Percentiles rank a stretch among this genome's conserved stretches.
Evolutionary conservation across 2,888 invertebrate species (phyloP).

Genomic region (Drosophila setosimentum): DNA sequence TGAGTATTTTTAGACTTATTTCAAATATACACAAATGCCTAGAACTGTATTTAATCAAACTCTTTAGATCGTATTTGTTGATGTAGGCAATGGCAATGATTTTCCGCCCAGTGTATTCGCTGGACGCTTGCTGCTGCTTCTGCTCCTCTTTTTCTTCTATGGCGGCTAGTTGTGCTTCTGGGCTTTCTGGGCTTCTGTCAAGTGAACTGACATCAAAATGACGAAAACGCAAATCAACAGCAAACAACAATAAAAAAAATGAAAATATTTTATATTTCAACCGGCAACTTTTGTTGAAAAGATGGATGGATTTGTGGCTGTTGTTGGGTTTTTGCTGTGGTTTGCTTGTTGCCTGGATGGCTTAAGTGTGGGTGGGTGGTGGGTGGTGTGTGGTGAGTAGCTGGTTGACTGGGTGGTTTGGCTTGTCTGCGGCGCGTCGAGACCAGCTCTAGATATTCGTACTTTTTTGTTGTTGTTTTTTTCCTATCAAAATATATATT

Average conservation of each 20-base stretch:
- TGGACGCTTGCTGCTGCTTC: conserved; percentile 28
- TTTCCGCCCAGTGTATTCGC: conserved; percentile 11
- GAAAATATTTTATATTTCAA: neutral
- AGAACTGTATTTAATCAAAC: neutral
- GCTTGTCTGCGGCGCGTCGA: conserved; percentile 49
- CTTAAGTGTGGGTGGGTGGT: conserved; percentile 2
- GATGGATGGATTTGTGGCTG: conserved; percentile 74
- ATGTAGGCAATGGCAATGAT: neutral
- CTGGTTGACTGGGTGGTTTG: conserved; percentile 26
- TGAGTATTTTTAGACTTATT: neutral
- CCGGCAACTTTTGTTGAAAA: conserved; percentile 67
- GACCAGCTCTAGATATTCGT: conserved; percentile 39
- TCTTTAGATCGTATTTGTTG: too few relatives aligned
- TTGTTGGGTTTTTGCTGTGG: conserved; percentile 3
- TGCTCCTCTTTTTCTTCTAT: conserved; percentile 10
- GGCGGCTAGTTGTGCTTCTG: conserved; percentile 17
- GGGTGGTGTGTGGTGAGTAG: conserved; percentile 2
- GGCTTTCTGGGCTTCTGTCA: conserved; percentile 57
- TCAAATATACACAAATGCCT: neutral
- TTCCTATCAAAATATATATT: neutral
- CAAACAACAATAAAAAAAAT: conserved; percentile 54
- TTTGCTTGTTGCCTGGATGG: conserved; percentile 21
- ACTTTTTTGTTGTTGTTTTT: conserved; percentile 7
- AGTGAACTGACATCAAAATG: conserved; percentile 79
- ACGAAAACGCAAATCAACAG: conserved; percentile 81